Percentiles rank a stretch among this genome's conserved stretches.
Evolutionary conservation across 2,113 vertebrate genomes (phyloP).

Genomic region (Chascanopsetta lugubris): DNA sequence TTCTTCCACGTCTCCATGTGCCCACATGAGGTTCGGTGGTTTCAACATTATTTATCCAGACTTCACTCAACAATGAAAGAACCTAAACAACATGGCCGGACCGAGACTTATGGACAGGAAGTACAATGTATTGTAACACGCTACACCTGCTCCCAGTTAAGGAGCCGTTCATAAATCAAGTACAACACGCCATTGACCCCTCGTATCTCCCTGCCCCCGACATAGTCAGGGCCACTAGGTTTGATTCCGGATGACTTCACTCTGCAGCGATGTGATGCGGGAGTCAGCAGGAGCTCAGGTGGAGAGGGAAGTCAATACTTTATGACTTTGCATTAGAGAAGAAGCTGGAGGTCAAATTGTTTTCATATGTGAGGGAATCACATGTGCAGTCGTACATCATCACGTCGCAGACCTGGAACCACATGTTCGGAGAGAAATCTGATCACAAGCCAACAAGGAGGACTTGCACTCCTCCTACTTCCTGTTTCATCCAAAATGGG

Average conservation of each 20-base stretch:
- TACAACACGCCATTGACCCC: slow-evolving; percentile 3
- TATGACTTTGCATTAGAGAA: slow-evolving; percentile 39
- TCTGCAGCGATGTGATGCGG: slow-evolving; percentile 32
- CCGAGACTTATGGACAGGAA: slow-evolving; percentile 13
- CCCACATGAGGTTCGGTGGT: neutral
- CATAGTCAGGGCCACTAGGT: slow-evolving; percentile 27
- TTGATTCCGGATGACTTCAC: slow-evolving; percentile 63
- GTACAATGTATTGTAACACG: slow-evolving; percentile 8
- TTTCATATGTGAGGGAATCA: slow-evolving; percentile 30
- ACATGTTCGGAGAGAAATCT: too few relatives aligned
- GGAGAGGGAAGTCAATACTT: slow-evolving; percentile 54
- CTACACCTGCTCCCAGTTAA: slow-evolving; percentile 56
- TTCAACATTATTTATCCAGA: slow-evolving; percentile 21
- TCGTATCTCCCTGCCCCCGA: neutral
- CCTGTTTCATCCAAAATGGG: too few relatives aligned
- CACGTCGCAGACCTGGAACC: neutral
- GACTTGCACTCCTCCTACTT: too few relatives aligned
- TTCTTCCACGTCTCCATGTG: slow-evolving; percentile 11
- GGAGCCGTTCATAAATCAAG: slow-evolving; percentile 50
- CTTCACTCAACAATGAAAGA: slow-evolving; percentile 16
- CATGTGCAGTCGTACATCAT: neutral
- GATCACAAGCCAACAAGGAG: too few relatives aligned
- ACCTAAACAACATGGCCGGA: slow-evolving; percentile 12
- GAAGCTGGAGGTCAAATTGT: slow-evolving; percentile 18
- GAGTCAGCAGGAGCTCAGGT: slow-evolving; percentile 47